A percentile compares a stretch with the other conserved stretches of the same genome.
Conservation (phyloP, 2,113 vertebrate genomes). For the Hypocryptadius cinnamomeus region DNA sequence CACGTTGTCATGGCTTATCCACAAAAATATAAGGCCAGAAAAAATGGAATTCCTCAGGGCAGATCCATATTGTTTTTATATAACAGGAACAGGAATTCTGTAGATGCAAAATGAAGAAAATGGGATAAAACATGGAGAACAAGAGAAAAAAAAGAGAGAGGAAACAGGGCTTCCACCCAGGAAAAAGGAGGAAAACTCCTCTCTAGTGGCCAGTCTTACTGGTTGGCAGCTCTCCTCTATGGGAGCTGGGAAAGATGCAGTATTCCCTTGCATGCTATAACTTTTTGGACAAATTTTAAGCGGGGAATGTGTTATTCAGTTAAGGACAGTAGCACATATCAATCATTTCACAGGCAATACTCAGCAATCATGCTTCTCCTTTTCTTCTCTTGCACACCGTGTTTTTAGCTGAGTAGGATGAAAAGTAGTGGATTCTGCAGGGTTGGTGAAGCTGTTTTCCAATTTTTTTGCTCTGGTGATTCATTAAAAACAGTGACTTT, state of each 20-base stretch:
- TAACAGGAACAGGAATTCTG: not conserved
- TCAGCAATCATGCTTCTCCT: not conserved
- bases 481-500: not conserved
- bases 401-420: not conserved
- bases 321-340: not conserved
- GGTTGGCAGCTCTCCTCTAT: not conserved
- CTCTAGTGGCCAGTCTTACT: not conserved
- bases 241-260: not conserved
- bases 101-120: not conserved
- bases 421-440: not conserved
- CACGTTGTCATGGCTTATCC: not conserved
- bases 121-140: not conserved
- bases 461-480: not conserved
- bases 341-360: not conserved
- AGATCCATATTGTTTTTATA: not conserved
- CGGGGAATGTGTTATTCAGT: not conserved
- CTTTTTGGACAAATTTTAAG: not conserved
- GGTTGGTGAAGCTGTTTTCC: not conserved
- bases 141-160: rapidly evolving
- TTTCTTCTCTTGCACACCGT: not conserved
- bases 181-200: not conserved
- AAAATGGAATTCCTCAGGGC: not conserved
- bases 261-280: not conserved
- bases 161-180: not conserved
- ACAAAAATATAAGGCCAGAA: not conserved